Evolutionary conservation across 2,113 vertebrate species (phyloP).

Genomic region (Romanogobio albipinnatus): DNA sequence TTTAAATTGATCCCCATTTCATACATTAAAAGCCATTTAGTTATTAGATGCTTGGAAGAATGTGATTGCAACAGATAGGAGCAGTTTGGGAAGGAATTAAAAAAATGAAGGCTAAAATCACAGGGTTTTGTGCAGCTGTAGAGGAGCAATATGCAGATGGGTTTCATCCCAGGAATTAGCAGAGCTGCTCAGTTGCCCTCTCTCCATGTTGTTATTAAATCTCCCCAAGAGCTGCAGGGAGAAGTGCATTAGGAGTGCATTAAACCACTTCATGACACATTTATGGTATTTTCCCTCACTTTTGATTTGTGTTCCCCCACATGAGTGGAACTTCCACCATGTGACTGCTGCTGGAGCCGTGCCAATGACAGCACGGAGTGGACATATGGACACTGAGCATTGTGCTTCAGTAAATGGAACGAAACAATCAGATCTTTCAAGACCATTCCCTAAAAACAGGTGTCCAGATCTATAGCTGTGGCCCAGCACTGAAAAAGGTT

Average conservation of each 20-base stretch:
- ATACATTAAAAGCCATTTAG: constrained; percentile 61
- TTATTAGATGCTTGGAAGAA: constrained; percentile 57
- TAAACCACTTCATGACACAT: constrained; percentile 67
- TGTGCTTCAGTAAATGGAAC: constrained; percentile 16
- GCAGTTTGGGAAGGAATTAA: constrained; percentile 53
- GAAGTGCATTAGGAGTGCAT: constrained; percentile 71
- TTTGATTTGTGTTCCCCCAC: constrained; percentile 56
- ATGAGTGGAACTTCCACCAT: constrained; percentile 28
- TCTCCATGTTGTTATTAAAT: constrained; percentile 77
- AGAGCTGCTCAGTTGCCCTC: constrained; percentile 73
- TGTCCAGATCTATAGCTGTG: background rate
- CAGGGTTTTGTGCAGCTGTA: constrained; percentile 64
- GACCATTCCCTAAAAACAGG: background rate
- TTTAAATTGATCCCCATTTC: constrained; percentile 54
- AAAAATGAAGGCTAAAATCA: constrained; percentile 43
- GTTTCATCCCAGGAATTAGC: constrained; percentile 73
- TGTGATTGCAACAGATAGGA: constrained; percentile 39
- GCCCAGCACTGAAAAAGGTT: background rate
- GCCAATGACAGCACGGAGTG: constrained; percentile 34
- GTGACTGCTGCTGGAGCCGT: constrained; percentile 33
- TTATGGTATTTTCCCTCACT: constrained; percentile 67
- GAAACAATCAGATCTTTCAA: constrained; percentile 18
- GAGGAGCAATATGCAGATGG: constrained; percentile 76
- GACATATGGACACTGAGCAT: constrained; percentile 30
- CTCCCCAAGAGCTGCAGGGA: constrained; percentile 67